A percentile compares a stretch with the other conserved stretches of the same genome.
Conservation (phyloP, 1,140 invertebrate species). For the Papilio machaon region DNA sequence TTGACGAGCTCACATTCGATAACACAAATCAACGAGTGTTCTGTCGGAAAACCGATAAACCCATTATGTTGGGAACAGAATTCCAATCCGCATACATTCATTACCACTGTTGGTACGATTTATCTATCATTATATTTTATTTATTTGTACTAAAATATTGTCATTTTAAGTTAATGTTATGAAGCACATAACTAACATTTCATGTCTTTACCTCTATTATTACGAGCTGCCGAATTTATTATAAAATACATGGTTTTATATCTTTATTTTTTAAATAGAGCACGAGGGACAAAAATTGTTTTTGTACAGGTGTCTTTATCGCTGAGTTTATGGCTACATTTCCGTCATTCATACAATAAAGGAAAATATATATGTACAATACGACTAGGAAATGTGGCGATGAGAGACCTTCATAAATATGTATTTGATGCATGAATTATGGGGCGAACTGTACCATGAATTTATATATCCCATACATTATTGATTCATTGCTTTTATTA, state of each 20-base stretch:
- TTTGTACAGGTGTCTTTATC: not conserved
- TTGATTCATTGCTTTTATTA: slow-evolving; percentile 18
- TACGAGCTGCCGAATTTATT: too few relatives aligned
- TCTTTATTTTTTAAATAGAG: not conserved
- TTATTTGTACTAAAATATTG: too few relatives aligned
- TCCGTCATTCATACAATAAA: not conserved
- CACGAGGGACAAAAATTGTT: not conserved
- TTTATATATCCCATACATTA: not conserved
- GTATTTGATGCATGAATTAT: not conserved
- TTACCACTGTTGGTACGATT: not conserved
- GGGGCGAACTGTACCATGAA: not conserved
- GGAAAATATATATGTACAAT: not conserved
- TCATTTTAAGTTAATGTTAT: too few relatives aligned
- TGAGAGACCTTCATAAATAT: slow-evolving; percentile 7
- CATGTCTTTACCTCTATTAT: too few relatives aligned
- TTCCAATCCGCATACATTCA: slow-evolving; percentile 8
- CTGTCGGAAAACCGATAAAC: slow-evolving; percentile 28
- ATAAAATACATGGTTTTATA: too few relatives aligned
- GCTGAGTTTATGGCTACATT: not conserved
- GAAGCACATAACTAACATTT: too few relatives aligned
- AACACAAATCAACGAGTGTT: slow-evolving; percentile 22
- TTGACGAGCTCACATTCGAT: not conserved
- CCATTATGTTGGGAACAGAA: not conserved
- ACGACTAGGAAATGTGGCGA: not conserved
- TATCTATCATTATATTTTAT: not conserved